Conservation (phyloP, 2,113 vertebrate genomes). For the Dipodomys merriami region DNA sequence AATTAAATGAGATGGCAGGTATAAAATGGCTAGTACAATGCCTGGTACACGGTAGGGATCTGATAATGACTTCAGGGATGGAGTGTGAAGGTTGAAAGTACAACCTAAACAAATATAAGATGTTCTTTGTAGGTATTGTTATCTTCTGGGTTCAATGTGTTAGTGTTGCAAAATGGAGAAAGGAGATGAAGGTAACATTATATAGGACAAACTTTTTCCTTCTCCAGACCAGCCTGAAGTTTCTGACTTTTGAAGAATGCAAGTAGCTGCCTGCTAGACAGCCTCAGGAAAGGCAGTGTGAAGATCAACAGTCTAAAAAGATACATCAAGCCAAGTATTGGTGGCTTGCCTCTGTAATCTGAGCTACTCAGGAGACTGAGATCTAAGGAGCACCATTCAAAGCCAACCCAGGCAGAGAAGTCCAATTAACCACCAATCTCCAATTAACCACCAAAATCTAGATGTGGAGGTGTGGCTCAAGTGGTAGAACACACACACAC, state of each 20-base stretch:
- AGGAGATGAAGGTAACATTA: conserved; percentile 37
- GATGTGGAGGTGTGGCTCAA: too few species aligned
- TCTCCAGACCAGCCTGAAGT: neutral
- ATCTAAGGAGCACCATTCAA: too few species aligned
- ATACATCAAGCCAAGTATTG: too few species aligned
- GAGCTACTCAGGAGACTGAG: too few species aligned
- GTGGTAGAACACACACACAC: too few species aligned
- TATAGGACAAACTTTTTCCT: conserved; percentile 22
- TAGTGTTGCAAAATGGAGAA: neutral
- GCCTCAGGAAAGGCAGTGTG: neutral
- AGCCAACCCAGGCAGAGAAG: too few species aligned
- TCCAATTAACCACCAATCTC: too few species aligned
- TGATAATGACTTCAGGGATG: neutral
- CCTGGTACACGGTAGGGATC: neutral
- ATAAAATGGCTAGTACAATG: neutral
- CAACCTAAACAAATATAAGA: neutral
- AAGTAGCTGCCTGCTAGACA: neutral
- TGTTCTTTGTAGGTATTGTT: neutral
- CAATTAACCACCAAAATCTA: too few species aligned
- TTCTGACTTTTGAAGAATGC: conserved; percentile 11
- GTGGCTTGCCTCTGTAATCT: too few species aligned
- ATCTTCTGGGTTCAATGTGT: conserved; percentile 2
- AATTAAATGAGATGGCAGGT: neutral
- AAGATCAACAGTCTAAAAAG: conserved; percentile 52
- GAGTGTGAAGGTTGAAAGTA: neutral